Percentiles rank a stretch among this genome's conserved stretches.
Conservation (phyloP, 64 coral and sea anemone genomes). For the Actinia equina region DNA sequence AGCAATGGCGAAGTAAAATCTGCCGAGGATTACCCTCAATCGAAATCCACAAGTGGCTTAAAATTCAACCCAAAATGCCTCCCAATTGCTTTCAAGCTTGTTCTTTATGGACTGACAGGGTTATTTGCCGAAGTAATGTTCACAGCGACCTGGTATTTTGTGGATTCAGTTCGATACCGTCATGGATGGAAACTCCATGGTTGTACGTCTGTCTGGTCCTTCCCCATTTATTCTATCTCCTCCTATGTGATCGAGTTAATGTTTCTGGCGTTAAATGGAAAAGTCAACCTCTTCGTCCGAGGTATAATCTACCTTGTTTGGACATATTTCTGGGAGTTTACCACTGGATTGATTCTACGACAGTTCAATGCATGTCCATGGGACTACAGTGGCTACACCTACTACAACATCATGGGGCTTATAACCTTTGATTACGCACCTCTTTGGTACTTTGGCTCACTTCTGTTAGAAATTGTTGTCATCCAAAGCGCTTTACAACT, state of each 20-base stretch:
- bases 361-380: constrained; percentile 94
- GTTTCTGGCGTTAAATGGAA: constrained; percentile 53
- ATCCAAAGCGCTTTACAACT: constrained; percentile 88
- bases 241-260: constrained; percentile 72
- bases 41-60: neutral
- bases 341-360: constrained; percentile 65
- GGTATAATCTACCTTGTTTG: constrained; percentile 84
- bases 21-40: neutral
- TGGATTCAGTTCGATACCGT: constrained; percentile 65
- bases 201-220: constrained; percentile 92
- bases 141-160: constrained; percentile 95
- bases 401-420: constrained; percentile 77
- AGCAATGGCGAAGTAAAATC: neutral
- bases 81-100: constrained; percentile 59
- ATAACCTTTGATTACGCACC: constrained; percentile 97
- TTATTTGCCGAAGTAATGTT: constrained; percentile 95
- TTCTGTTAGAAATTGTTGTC: constrained; percentile 80
- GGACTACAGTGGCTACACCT: constrained; percentile 92
- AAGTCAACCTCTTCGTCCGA: constrained; percentile 57
- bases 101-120: constrained; percentile 88
- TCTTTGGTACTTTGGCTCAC: constrained; percentile 83
- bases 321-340: constrained; percentile 94
- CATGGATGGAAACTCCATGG: constrained; percentile 95
- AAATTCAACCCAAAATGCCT: constrained; percentile 17
- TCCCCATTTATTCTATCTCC: constrained; percentile 89